Base-by-base conservation (phyloP, 2,113 vertebrate genomes). In the Forbesichthys papilliferus region DNA sequence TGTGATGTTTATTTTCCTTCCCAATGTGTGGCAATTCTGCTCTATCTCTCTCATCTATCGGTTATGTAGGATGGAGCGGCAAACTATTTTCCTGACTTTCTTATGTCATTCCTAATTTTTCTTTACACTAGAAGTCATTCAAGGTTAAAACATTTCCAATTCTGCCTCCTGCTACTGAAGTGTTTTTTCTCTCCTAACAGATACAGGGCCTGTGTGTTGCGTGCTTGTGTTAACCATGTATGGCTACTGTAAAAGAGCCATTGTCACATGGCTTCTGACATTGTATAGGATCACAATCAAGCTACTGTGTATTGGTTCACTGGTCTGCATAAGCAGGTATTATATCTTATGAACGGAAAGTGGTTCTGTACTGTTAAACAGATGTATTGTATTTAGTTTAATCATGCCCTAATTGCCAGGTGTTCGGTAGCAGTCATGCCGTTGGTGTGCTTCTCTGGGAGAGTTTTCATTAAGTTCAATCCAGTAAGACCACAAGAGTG, bases 141-240 rank as follows among this genome's bases (percentile, higher is more conserved):
- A 70, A 82, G 74, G 77, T 77, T 70, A 85, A 85, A 71, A 65
- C 68, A 74, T 78, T 79, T 55, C 61, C 65, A 74, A 81, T 49
- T 65, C 52, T 80, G 72, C 78, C 75, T 11, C 61, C 64, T 36
- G 20, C 65, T 82, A 59, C 1, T 27, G 27, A 27, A 51, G 16
- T 73, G 36, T 18, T 54, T 74, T 46, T n/a, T 71, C 68, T 70
- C 11, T 79, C 54, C 68, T 79, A 63, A 73, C 73, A 77, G 61
- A 71, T 74, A 53, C 59, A 57, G 55, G 36, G 57, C 64, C 7
- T 42, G 36, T 72, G 73, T 74, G 74, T 68, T 54, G 27, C 27
- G 84, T 66, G 77, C 66, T 79, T 58, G 12, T 63, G 61, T 80
- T 86, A 76, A 73, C 16, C 11, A 20, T 12, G 63, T 13, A 6